Conservation (phyloP, 1,140 invertebrate genomes). For the Calliopsis andreniformis region DNA sequence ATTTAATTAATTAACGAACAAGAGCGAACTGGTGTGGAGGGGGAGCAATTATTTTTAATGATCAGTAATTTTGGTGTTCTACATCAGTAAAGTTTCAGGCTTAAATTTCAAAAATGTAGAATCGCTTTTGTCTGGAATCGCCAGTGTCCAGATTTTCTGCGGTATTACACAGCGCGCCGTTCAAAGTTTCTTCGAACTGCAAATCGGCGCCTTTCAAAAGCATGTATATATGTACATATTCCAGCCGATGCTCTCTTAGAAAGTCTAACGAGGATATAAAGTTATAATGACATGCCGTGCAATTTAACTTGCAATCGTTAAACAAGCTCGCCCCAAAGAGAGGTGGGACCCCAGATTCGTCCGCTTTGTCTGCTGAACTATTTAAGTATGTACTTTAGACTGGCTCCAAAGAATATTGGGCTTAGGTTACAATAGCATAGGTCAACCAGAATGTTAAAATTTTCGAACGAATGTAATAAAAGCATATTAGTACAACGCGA, state of each 20-base stretch:
- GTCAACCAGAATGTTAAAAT: constrained; percentile 26
- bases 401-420: constrained; percentile 20
- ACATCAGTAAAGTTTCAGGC: too few species aligned
- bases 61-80: too few species aligned
- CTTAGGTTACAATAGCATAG: constrained; percentile 21
- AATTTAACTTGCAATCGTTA: constrained; percentile 58
- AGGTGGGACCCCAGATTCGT: constrained; percentile 34
- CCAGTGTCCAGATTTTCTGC: not conserved
- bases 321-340: constrained; percentile 43
- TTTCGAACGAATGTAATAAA: too few species aligned
- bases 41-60: not conserved
- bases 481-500: too few species aligned
- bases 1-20: constrained; percentile 21
- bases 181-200: constrained; percentile 11
- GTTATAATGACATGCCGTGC: constrained; percentile 58
- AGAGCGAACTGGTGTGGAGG: not conserved
- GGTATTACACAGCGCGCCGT: not conserved
- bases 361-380: constrained; percentile 21
- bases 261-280: constrained; percentile 61
- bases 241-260: constrained; percentile 33
- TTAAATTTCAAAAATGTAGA: too few species aligned
- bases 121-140: not conserved
- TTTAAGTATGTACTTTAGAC: not conserved
- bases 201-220: constrained; percentile 34
- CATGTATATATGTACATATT: too few species aligned